Base-by-base conservation (phyloP, 2,113 vertebrate species). In the Willisornis vidua region DNA sequence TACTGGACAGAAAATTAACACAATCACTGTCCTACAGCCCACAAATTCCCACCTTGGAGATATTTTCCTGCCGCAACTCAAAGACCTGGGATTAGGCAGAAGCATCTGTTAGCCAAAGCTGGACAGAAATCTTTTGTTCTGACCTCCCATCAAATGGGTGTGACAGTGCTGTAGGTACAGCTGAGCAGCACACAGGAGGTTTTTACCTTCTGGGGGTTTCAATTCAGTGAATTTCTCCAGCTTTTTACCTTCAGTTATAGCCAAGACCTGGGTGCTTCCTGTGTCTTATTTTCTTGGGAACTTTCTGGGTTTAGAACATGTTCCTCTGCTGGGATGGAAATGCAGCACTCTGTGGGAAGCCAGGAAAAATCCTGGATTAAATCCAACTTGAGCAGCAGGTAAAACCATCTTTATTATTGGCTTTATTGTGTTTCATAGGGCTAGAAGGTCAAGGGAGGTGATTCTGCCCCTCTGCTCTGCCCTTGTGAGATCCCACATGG, bases 251-350 rank as follows among this genome's bases (percentile, higher is more conserved):
- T 57, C 15, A 29, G 3, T 54, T 23, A 61, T 2, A 68, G 35
- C 31, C 14, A 22, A 68, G 57, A 68, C 4, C 22, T 37, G 28
- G 3, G 23, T 82, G 12, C 2, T 9, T 58, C 28, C 11, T 83
- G 70, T 41, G 11, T 4, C 28, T 87, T 57, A 19, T 43, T 61
- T 65, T 46, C 20, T 57, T 35, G 16, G 22, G 33, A 78, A 75
- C 24, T 25, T 25, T 22, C 43, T 67, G 9, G 0, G 1, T 68
- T 75, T 46, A 24, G 10, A 63, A 35, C 12, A 17, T 1, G 2
- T 6, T 62, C 62, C 20, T 41, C 11, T 39, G 9, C 28, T 25
- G 51, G n/a, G 28, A 70, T 37, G 24, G 22, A 78, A 52, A 84
- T 20, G 61, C 0, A 92, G 52, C 46, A 52, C 14, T 28, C 16